phyloP scores from a whole-genome alignment of 2,888 invertebrate species.

The Criorhina ranunculi region DNA sequence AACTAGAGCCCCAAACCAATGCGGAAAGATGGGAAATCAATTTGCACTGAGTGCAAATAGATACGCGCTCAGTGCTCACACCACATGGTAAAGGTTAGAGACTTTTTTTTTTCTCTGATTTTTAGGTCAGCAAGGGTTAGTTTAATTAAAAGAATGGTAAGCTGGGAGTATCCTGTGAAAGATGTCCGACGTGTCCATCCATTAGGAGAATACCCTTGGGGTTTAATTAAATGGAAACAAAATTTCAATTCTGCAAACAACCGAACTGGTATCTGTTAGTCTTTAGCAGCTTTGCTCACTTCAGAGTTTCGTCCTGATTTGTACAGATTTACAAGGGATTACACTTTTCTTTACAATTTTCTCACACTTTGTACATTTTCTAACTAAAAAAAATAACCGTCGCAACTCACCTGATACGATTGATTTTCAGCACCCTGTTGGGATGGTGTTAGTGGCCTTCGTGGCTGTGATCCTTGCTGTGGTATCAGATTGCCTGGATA shows the following conservation, averaged over 20 bases:
- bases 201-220: constrained; percentile 25
- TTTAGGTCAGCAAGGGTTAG: constrained; percentile 59
- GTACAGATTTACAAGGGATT: constrained; percentile 60
- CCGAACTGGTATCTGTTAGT: constrained; percentile 37
- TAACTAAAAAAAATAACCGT: background rate
- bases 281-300: constrained; percentile 10
- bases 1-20: constrained; percentile 31
- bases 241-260: constrained; percentile 53
- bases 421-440: constrained; percentile 86
- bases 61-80: background rate
- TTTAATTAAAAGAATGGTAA: constrained; percentile 63
- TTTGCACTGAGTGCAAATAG: constrained; percentile 60
- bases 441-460: constrained; percentile 92
- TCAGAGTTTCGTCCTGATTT: constrained; percentile 26
- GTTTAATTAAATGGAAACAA: constrained; percentile 48
- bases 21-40: constrained; percentile 65
- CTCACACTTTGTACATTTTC: constrained; percentile 71
- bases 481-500: constrained; percentile 93
- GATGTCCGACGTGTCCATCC: constrained; percentile 32
- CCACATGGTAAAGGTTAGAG: background rate
- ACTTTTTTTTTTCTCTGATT: constrained; percentile 1
- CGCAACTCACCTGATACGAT: constrained; percentile 84
- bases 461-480: constrained; percentile 88
- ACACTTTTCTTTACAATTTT: constrained; percentile 44
- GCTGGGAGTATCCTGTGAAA: constrained; percentile 28